phyloP scores from a whole-genome alignment of 2,797 vertebrate species.

The Avahi laniger region DNA sequence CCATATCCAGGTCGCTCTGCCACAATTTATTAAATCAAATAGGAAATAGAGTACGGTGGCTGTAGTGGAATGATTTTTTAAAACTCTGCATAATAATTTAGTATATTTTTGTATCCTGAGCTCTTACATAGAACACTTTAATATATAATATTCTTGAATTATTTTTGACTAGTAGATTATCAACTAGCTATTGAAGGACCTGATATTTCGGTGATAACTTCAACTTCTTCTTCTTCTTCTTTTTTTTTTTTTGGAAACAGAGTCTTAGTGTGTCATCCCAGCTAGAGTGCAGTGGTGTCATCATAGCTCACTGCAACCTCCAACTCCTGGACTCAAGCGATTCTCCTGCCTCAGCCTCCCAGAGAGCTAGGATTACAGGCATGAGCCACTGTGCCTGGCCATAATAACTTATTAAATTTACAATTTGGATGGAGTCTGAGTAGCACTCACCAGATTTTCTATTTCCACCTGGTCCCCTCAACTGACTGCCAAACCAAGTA shows the following conservation, averaged over 20 bases:
- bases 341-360: too few species aligned
- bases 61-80: neutral
- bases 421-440: neutral
- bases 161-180: neutral
- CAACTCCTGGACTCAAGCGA: too few species aligned
- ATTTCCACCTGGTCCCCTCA: neutral
- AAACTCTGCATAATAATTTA: neutral
- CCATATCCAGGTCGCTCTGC: neutral
- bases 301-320: too few species aligned
- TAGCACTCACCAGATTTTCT: neutral
- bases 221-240: too few species aligned
- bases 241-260: too few species aligned
- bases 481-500: neutral
- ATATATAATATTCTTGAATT: conserved; percentile 9
- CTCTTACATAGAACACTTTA: neutral
- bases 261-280: too few species aligned
- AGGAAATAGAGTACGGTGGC: neutral
- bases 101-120: neutral
- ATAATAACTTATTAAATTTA: conserved; percentile 23
- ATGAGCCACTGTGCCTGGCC: too few species aligned
- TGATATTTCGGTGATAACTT: neutral
- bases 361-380: too few species aligned
- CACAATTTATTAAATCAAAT: neutral
- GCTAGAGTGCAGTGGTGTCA: too few species aligned
- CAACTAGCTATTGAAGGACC: neutral